Base-by-base conservation (phyloP, 2,797 vertebrate species). In the Betta splendens region DNA sequence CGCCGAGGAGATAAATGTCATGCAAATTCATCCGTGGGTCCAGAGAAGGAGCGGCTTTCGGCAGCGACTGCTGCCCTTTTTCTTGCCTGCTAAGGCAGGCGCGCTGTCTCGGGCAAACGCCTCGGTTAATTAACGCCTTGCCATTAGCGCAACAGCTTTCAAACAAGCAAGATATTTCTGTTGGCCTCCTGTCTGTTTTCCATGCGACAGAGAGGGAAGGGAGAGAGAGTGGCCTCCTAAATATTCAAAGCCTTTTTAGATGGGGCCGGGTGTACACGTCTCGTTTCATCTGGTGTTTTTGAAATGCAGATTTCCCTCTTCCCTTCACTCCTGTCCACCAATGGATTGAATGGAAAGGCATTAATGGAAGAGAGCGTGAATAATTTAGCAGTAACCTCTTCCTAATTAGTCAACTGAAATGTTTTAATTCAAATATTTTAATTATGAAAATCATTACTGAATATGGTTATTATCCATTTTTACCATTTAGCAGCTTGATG, bases 51-150 rank as follows among this genome's bases (percentile, higher is more conserved):
- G 69, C 63, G 69, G 72, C 70, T 75, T 77, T 67, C 51, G 47
- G 81, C 83, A 66, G 57, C 61, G 36, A 83, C 62, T 38, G 64
- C 71, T 69, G 77, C 61, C 28, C 49, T 81, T 78, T 61, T n/a
- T n/a, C n/a, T 62, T 61, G 60, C 84, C 86, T 79, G 81, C 87
- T 87, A 89, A 80, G 76, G 77, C 68, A 59, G 85, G 72, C 77
- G 77, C 55, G 57, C 72, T 65, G 87, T 89, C 91, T 90, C 88
- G 86, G 88, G 90, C 91, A 93, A 93, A 92, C 88, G 87, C 89
- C 87, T 87, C 89, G 73, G 88, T 92, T 93, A 93, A 94, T 93
- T 93, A 93, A 89, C 81, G 85, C 84, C 77, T 75, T 59, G 82
- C 87, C 88, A 90, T 81, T 90, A 92, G 89, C 74, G 80, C 85